These are phyloP conservation scores for Syngnathus typhle DNA, from an alignment of 2,113 vertebrate species.

Conservation along the genomic window DNA sequence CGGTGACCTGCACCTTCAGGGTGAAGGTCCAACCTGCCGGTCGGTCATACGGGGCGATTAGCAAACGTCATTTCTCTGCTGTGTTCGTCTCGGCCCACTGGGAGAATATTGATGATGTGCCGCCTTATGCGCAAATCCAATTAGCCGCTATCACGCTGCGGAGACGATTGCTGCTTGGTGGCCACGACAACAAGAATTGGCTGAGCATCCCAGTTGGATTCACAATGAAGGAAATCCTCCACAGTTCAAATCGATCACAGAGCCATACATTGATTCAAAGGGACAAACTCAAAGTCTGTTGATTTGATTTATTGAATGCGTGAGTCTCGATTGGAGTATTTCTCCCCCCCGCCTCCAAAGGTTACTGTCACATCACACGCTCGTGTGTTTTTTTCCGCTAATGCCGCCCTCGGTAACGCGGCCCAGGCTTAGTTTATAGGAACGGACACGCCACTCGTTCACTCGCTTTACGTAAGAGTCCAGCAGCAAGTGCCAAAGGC, in stretches of 20 bases:
- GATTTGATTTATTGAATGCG: background rate
- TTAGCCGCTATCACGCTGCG: too few relatives aligned
- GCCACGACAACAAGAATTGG: too few relatives aligned
- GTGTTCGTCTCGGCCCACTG: too few relatives aligned
- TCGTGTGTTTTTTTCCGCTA: slow-evolving; percentile 11
- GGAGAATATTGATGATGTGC: too few relatives aligned
- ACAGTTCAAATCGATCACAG: too few relatives aligned
- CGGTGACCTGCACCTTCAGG: slow-evolving; percentile 81
- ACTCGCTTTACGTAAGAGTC: slow-evolving; percentile 19
- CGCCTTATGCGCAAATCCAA: too few relatives aligned
- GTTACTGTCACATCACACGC: background rate
- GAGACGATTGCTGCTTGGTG: too few relatives aligned
- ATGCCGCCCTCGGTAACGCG: slow-evolving; percentile 20
- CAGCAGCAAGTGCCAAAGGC: slow-evolving; percentile 15
- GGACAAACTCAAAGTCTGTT: background rate
- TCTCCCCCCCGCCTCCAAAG: too few relatives aligned
- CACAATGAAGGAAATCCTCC: too few relatives aligned
- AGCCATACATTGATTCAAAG: too few relatives aligned
- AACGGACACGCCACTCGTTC: slow-evolving; percentile 13
- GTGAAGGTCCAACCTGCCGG: slow-evolving; percentile 69
- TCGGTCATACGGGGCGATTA: background rate
- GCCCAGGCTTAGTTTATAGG: slow-evolving; percentile 23
- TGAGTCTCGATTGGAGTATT: background rate
- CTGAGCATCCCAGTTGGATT: too few relatives aligned
- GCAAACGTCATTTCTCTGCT: too few relatives aligned